These are phyloP conservation scores for Emydoidea blandingii DNA, from an alignment of 2,797 vertebrate species.

Conservation along the genomic window DNA sequence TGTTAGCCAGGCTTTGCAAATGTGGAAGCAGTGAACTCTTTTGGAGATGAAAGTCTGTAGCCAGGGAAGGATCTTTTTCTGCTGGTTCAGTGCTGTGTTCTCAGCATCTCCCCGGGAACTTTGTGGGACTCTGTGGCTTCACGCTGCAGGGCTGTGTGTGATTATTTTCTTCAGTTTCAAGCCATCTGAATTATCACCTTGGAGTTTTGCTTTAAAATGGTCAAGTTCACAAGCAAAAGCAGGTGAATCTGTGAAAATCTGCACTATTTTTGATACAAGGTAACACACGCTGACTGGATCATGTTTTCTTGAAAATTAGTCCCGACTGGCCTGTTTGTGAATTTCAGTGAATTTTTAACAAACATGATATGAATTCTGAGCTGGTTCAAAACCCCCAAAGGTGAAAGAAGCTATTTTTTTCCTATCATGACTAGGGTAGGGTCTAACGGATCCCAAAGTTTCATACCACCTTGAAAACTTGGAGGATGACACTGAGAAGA, in stretches of 20 bases:
- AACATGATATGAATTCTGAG: neutral
- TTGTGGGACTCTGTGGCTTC: constrained; percentile 6
- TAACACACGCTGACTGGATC: neutral
- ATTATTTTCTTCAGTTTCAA: neutral
- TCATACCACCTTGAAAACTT: neutral
- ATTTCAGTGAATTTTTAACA: neutral
- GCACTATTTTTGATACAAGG: neutral
- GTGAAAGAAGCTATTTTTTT: neutral
- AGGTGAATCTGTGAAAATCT: neutral
- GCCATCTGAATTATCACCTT: neutral
- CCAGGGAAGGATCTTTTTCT: neutral
- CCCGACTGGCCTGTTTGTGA: neutral
- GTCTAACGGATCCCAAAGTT: neutral
- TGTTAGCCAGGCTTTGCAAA: rapidly evolving
- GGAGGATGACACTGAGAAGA: neutral
- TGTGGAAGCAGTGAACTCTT: rapidly evolving
- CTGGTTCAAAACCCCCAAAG: neutral
- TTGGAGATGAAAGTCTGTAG: neutral
- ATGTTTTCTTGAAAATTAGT: neutral
- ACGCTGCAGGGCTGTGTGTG: neutral
- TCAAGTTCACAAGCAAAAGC: neutral
- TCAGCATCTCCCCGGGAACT: neutral
- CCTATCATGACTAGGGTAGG: neutral
- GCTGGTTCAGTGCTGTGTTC: constrained; percentile 44
- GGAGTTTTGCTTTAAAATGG: neutral